Percentiles rank a stretch among this genome's conserved stretches.
phyloP scores from a whole-genome alignment of 2,888 invertebrate species.

The Lepidonotus clava region DNA sequence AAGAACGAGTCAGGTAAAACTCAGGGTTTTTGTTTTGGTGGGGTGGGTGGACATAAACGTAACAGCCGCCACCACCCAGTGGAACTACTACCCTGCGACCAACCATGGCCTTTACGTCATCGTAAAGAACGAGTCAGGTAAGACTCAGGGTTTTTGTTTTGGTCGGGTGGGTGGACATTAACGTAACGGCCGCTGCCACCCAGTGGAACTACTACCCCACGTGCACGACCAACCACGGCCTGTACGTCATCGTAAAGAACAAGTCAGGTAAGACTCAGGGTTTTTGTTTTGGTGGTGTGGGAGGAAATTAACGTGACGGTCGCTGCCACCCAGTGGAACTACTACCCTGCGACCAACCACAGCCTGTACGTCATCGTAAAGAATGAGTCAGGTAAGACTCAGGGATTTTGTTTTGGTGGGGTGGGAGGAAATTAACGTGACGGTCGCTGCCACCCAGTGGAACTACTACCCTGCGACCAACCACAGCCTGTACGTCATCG shows the following conservation, averaged over 20 bases:
- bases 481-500: conserved; percentile 85
- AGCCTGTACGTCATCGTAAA: conserved; percentile 84
- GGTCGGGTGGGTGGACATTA: conserved; percentile 85
- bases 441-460: conserved; percentile 89
- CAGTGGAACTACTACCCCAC: conserved; percentile 90
- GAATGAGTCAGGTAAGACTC: conserved; percentile 62
- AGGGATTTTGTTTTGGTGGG: no score
- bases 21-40: no score
- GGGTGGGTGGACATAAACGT: conserved; percentile 87
- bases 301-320: conserved; percentile 91
- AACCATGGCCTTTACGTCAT: conserved; percentile 88
- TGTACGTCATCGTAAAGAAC: conserved; percentile 80
- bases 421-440: conserved; percentile 89
- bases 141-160: no score
- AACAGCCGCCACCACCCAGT: conserved; percentile 87
- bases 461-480: conserved; percentile 89
- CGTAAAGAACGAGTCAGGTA: conserved; percentile 67
- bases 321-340: conserved; percentile 89
- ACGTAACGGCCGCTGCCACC: conserved; percentile 88
- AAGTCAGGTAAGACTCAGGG: conserved; percentile 58
- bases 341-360: conserved; percentile 88
- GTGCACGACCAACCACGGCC: conserved; percentile 91
- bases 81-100: conserved; percentile 89
- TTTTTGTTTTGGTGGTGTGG: no score
- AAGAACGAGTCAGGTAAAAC: conserved; percentile 65